Evolutionary conservation across 2,888 invertebrate genomes (phyloP), one percentile per base, ranked within the genome.

Genomic region (Tenthredo livida): DNA sequence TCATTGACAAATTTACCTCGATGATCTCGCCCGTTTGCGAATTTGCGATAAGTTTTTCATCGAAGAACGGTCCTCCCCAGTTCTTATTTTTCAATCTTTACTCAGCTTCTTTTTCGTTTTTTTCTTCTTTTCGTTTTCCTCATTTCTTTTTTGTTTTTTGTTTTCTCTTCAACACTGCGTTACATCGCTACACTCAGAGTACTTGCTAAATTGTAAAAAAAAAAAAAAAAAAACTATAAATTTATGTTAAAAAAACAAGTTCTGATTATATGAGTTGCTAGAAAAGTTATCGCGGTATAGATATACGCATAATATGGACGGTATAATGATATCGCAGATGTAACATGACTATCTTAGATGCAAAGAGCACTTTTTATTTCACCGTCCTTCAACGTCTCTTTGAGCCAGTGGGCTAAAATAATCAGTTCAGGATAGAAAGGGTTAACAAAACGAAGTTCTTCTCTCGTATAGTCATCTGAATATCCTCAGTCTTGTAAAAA

Each of bases 41-140:
- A 12, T 83, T 83, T 29, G 25, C 12, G 67, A 67, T 21, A 33
- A 67, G 47, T 67, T 67, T 80, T 80, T 65, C 37, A 83, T 29
- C 2, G 47, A 83, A 83, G 83, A 83, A 83, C 83, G 83, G 83
- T 83, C 83, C 83, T 67, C 17, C 83, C 83, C 83, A 83, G 70
- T 33, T 67, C 67, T 83, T 33, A 70, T 70, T 67, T 83, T 37
- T 17, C 1, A 65, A 40, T 77, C 15, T 77, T 77, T 25, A 21
- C 17, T n/a, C 21, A 9, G 43, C 40, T 47, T 47, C 47, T 47
- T 47, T 2, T 47, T 43, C 43, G 12, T 25, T 6, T 47, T 25
- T 10, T 17, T 77, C 10, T 77, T 17, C 78, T 78, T 50, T 25
- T 12, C 2, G 21, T 61, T 43, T 61, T n/a, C 9, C 7, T 25